These are phyloP conservation scores for Pseudolaguvia tuberculata DNA, from an alignment of 2,113 vertebrate genomes.

Conservation along the genomic window DNA sequence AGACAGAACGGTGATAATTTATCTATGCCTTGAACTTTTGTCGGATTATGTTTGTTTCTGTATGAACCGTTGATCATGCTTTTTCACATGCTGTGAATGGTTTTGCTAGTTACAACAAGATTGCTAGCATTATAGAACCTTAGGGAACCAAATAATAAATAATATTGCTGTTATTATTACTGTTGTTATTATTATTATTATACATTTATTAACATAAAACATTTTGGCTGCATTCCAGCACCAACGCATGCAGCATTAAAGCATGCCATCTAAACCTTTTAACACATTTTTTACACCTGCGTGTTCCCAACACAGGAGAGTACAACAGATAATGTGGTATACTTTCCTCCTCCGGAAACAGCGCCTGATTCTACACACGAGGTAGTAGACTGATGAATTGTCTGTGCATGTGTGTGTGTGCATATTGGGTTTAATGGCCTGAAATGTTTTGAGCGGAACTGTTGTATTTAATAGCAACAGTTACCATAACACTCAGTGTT, in stretches of 20 bases:
- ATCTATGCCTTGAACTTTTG: slow-evolving; percentile 7
- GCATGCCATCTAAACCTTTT: not conserved
- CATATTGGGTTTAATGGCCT: slow-evolving; percentile 19
- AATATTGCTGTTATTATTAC: no score
- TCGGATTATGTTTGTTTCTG: not conserved
- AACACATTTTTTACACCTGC: slow-evolving; percentile 35
- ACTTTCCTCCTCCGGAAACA: slow-evolving; percentile 63
- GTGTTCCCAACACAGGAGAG: slow-evolving; percentile 69
- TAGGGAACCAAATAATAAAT: no score
- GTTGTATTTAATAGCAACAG: slow-evolving; percentile 38
- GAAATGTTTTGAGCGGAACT: slow-evolving; percentile 11
- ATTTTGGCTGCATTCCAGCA: slow-evolving; percentile 3
- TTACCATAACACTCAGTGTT: slow-evolving; percentile 33
- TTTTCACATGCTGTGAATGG: no score
- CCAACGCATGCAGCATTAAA: slow-evolving; percentile 27
- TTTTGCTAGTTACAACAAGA: no score
- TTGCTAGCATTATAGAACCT: no score
- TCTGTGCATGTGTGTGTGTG: slow-evolving; percentile 10
- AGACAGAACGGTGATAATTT: slow-evolving; percentile 26
- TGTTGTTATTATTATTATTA: not conserved
- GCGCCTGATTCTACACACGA: slow-evolving; percentile 44
- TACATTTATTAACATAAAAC: not conserved
- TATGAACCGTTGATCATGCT: not conserved
- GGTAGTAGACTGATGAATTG: slow-evolving; percentile 27
- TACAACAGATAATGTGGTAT: slow-evolving; percentile 60